A percentile compares a stretch with the other conserved stretches of the same genome.
Conservation (phyloP, 2,113 vertebrate species). For the Colossoma macropomum region DNA sequence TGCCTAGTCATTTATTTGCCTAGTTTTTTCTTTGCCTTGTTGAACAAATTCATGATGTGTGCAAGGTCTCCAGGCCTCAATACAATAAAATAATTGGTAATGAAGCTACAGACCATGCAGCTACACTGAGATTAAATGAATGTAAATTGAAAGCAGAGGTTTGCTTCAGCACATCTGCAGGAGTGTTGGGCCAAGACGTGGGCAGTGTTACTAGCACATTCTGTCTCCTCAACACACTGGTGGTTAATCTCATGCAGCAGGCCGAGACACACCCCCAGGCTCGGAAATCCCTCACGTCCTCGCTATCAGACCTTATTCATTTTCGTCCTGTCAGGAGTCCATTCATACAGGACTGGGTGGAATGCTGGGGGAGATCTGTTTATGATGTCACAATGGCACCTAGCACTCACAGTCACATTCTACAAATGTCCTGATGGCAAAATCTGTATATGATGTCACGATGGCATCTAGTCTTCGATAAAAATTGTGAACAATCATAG, state of each 20-base stretch:
- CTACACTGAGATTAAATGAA: not conserved
- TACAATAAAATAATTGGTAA: not conserved
- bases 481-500: no score
- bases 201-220: slow-evolving; percentile 54
- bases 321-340: not conserved
- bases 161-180: not conserved
- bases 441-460: no score
- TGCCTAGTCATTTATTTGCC: not conserved
- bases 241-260: slow-evolving; percentile 75
- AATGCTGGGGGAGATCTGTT: no score
- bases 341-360: not conserved
- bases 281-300: slow-evolving; percentile 45
- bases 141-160: not conserved
- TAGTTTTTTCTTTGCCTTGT: not conserved
- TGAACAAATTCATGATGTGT: not conserved
- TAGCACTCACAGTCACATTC: not conserved
- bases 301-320: not conserved
- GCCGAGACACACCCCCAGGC: slow-evolving; percentile 55
- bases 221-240: slow-evolving; percentile 67
- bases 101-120: not conserved
- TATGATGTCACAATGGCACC: not conserved
- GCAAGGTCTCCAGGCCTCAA: not conserved
- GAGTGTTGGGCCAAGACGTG: slow-evolving; percentile 4
- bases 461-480: no score
- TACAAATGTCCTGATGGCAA: no score